phyloP scores from a whole-genome alignment of 30 jellyfish, hydroid and myxozoan genomes.

The Pelagia noctiluca region DNA sequence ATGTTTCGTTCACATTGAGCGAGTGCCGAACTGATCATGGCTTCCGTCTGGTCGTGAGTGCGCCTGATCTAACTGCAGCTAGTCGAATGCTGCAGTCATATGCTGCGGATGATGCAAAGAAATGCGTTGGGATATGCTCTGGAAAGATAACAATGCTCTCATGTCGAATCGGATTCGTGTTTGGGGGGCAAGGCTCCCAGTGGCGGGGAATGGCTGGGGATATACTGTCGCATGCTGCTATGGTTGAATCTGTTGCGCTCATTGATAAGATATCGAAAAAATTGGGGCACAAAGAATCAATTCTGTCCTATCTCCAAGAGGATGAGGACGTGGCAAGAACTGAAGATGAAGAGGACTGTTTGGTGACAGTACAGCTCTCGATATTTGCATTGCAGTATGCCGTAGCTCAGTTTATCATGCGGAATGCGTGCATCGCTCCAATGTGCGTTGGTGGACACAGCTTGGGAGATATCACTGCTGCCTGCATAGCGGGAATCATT shows the following conservation, averaged over 20 bases:
- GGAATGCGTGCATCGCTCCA: conserved; percentile 54
- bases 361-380: conserved; percentile 75
- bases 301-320: conserved; percentile 43
- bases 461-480: conserved; percentile 81
- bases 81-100: conserved; percentile 13
- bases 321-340: conserved; percentile 22
- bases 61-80: conserved; percentile 23
- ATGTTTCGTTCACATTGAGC: conserved; percentile 40
- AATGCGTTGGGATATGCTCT: neutral
- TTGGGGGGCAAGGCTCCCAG: conserved; percentile 87
- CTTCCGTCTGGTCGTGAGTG: conserved; percentile 56
- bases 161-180: conserved; percentile 55
- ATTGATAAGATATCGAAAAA: conserved; percentile 42
- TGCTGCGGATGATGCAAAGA: conserved; percentile 28
- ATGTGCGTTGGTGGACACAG: conserved; percentile 78
- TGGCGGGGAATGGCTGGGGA: conserved; percentile 84
- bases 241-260: conserved; percentile 1
- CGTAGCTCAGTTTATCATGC: conserved; percentile 42
- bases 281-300: conserved; percentile 52
- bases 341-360: conserved; percentile 25
- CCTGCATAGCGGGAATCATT: conserved; percentile 60
- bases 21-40: conserved; percentile 67
- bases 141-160: conserved; percentile 49
- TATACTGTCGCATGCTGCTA: conserved; percentile 14
- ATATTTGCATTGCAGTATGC: conserved; percentile 74